phyloP scores from a whole-genome alignment of 2,113 vertebrate species.

The Ophthalmolycus amberensis region DNA sequence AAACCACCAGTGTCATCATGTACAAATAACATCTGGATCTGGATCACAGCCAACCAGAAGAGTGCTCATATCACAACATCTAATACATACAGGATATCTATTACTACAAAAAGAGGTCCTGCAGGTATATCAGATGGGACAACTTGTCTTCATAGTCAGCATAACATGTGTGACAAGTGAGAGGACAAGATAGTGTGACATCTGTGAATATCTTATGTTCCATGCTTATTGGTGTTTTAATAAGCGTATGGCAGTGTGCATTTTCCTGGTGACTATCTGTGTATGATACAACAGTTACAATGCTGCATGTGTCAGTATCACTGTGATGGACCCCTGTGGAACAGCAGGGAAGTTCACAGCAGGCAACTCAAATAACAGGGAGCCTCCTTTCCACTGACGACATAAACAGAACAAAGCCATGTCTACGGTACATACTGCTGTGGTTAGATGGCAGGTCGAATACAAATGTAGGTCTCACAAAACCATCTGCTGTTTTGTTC shows the following conservation, averaged over 20 bases:
- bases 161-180: conserved; percentile 11
- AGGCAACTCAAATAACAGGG: conserved; percentile 59
- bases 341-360: conserved; percentile 46
- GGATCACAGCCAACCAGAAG: neutral
- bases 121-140: conserved; percentile 1
- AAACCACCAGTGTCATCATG: no score
- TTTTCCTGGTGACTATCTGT: conserved; percentile 15
- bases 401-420: conserved; percentile 49
- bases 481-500: neutral
- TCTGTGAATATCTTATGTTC: conserved; percentile 7
- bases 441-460: conserved; percentile 27
- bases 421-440: conserved; percentile 12
- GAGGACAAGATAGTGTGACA: neutral
- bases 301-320: conserved; percentile 17
- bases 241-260: neutral
- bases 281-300: conserved; percentile 21
- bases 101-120: neutral
- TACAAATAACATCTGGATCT: neutral
- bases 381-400: conserved; percentile 13
- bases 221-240: neutral
- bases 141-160: neutral
- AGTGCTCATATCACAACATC: neutral
- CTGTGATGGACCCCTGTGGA: conserved; percentile 31
- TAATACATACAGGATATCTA: neutral
- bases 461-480: conserved; percentile 48